Evolutionary conservation across 2,113 vertebrate species (phyloP).

Genomic region (Ivindomyrus marchei): DNA sequence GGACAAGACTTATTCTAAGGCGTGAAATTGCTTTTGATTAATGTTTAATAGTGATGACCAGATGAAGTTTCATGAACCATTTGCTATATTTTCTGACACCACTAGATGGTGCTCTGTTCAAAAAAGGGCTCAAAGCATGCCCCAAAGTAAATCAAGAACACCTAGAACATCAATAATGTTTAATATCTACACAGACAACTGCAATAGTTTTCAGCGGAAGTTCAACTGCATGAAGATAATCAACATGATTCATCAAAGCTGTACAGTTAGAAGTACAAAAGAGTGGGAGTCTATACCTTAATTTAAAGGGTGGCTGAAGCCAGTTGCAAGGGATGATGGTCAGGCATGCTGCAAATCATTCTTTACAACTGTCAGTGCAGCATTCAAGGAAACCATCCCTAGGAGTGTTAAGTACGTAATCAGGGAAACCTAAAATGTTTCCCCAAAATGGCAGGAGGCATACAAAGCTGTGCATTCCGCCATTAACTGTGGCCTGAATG

Average conservation of each 20-base stretch:
- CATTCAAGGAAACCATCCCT: conserved; percentile 6
- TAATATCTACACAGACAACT: background rate
- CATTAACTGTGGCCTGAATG: conserved; percentile 9
- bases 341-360: background rate
- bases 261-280: background rate
- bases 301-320: background rate
- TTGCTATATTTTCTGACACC: background rate
- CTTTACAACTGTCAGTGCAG: conserved; percentile 12
- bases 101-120: background rate
- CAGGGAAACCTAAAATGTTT: conserved; percentile 6
- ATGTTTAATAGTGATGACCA: background rate
- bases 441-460: background rate
- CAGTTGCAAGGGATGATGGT: background rate
- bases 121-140: too few relatives aligned
- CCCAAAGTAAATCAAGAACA: too few relatives aligned
- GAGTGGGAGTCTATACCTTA: background rate
- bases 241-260: background rate
- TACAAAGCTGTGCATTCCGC: background rate
- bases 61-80: background rate
- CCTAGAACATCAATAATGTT: background rate
- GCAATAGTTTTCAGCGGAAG: background rate
- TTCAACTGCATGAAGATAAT: background rate
- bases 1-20: background rate
- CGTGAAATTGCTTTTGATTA: background rate
- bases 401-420: background rate